Conservation (phyloP, 35 echinoderm and acorn worm species). For the Lytechinus pictus region DNA sequence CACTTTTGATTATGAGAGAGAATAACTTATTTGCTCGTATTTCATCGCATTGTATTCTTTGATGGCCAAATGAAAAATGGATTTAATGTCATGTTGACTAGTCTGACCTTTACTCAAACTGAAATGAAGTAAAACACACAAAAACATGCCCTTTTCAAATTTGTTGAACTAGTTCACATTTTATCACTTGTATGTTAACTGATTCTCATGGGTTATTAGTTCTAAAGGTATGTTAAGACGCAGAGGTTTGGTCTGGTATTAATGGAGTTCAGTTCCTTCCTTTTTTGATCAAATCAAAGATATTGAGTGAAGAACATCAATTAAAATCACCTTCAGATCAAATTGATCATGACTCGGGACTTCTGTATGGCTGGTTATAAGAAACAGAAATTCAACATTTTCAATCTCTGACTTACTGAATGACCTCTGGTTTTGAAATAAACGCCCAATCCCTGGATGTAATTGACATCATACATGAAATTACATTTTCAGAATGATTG, state of each 20-base stretch:
- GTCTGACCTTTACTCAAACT: not conserved
- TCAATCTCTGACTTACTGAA: not conserved
- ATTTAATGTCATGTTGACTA: not conserved
- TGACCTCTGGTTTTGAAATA: not conserved
- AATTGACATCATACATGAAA: not conserved
- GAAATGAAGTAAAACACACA: not conserved
- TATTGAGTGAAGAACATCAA: not conserved
- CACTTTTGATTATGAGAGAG: not conserved
- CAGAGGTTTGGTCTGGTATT: not conserved
- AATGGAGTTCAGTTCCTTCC: slow-evolving; percentile 10
- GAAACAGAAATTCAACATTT: not conserved
- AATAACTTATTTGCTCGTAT: not conserved
- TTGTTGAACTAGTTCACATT: not conserved
- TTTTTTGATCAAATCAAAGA: not conserved
- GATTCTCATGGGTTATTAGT: not conserved
- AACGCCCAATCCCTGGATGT: not conserved
- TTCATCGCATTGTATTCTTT: not conserved
- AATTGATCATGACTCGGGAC: not conserved
- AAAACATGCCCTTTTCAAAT: not conserved
- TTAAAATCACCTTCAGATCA: not conserved
- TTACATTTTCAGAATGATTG: not conserved
- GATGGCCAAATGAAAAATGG: not conserved
- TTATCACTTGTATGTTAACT: not conserved
- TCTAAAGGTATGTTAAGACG: not conserved
- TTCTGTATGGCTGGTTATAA: not conserved